Conservation (phyloP, 2,113 vertebrate genomes). For the Sander vitreus region DNA sequence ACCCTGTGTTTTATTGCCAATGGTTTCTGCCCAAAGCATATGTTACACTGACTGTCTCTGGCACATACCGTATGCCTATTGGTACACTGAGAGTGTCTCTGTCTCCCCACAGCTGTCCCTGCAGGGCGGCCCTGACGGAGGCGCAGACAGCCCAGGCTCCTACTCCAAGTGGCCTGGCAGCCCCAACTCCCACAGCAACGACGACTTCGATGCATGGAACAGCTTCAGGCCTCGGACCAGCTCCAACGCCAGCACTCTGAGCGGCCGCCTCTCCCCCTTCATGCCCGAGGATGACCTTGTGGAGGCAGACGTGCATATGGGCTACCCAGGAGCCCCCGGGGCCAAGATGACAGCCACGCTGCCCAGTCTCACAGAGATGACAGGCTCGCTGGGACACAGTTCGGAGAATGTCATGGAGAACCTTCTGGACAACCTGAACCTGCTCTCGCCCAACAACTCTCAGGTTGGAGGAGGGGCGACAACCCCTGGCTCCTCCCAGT, state of each 20-base stretch:
- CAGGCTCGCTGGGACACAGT: conserved; percentile 84
- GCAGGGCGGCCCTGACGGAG: conserved; percentile 92
- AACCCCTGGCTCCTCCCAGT: conserved; percentile 90
- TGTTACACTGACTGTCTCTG: conserved; percentile 12
- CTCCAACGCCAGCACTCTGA: conserved; percentile 97
- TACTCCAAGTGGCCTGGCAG: conserved; percentile 98
- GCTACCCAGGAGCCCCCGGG: conserved; percentile 90
- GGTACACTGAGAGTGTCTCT: conserved; percentile 25
- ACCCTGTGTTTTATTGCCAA: background rate
- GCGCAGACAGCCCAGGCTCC: conserved; percentile 92
- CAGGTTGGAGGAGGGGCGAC: conserved; percentile 80
- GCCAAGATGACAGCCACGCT: conserved; percentile 94
- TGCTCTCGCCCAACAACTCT: conserved; percentile 93
- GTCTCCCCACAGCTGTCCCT: conserved; percentile 84
- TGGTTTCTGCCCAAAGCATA: conserved; percentile 2
- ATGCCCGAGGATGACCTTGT: conserved; percentile 95
- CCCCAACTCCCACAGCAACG: conserved; percentile 96
- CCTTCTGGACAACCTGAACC: conserved; percentile 97
- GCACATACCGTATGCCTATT: background rate
- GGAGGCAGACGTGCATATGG: conserved; percentile 92
- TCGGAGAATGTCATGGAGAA: conserved; percentile 97
- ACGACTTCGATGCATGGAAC: conserved; percentile 96
- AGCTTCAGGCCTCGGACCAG: conserved; percentile 94
- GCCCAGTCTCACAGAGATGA: conserved; percentile 97
- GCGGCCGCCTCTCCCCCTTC: conserved; percentile 95